A percentile compares a stretch with the other conserved stretches of the same genome.
Conservation (phyloP, 2,797 vertebrate species). For the Siniperca undulata region DNA sequence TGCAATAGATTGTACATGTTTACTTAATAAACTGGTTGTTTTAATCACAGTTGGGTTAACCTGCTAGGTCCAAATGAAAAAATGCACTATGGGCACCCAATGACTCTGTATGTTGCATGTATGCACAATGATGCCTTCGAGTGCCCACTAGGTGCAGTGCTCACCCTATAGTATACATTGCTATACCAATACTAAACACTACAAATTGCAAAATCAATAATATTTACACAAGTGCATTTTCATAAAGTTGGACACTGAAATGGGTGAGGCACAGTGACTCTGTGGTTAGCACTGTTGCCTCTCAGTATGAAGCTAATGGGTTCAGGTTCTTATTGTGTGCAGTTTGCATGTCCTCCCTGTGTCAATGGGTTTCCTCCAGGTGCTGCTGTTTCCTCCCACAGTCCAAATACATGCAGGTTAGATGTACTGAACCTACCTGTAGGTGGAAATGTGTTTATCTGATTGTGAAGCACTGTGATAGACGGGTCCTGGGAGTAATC, state of each 20-base stretch:
- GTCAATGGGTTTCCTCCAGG: not conserved
- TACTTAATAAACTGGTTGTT: not conserved
- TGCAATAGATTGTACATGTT: not conserved
- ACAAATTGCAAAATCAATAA: too few species aligned
- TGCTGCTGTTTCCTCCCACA: slow-evolving; percentile 5
- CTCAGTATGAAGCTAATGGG: not conserved
- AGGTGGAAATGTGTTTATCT: not conserved
- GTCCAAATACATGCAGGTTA: not conserved
- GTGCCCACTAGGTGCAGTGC: not conserved
- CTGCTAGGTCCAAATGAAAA: not conserved
- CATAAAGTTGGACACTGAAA: not conserved
- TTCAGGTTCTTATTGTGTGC: not conserved
- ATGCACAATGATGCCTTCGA: not conserved
- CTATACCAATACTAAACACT: not conserved
- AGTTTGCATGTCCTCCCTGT: not conserved
- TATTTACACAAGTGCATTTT: not conserved
- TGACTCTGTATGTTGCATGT: not conserved
- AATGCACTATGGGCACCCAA: not conserved
- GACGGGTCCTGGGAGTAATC: not conserved
- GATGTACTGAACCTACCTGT: not conserved
- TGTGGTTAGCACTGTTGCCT: not conserved
- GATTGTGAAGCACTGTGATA: not conserved
- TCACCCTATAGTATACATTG: not conserved
- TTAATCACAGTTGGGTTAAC: not conserved
- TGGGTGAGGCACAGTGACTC: not conserved